Percentiles rank a stretch among this genome's conserved stretches.
Evolutionary conservation across 2,113 vertebrate species (phyloP).

Genomic region (Brachypteracias leptosomus): DNA sequence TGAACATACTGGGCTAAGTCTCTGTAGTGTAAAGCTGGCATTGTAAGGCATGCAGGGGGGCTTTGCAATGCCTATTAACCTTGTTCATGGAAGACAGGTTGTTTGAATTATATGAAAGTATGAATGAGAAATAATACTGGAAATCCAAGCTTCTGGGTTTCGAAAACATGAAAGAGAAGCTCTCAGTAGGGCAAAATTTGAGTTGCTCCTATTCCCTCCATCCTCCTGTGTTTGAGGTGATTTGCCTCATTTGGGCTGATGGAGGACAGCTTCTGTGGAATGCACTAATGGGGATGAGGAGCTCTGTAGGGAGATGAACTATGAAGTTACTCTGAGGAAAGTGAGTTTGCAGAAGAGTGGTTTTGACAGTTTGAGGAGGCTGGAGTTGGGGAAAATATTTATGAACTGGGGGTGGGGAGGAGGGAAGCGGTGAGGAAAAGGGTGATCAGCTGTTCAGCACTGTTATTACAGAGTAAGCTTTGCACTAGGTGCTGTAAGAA

Average conservation of each 20-base stretch:
- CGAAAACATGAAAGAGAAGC: not conserved
- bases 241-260: not conserved
- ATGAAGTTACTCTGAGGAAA: not conserved
- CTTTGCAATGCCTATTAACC: not conserved
- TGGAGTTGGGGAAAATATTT: not conserved
- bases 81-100: not conserved
- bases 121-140: not conserved
- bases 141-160: not conserved
- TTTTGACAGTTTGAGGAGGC: not conserved
- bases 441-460: not conserved
- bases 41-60: not conserved
- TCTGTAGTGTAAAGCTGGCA: not conserved
- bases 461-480: not conserved
- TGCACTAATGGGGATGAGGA: too few relatives aligned
- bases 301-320: not conserved
- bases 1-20: not conserved
- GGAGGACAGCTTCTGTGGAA: not conserved
- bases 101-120: not conserved
- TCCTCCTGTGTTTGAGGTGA: not conserved
- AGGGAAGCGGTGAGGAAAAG: not conserved
- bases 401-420: not conserved
- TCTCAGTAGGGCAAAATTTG: not conserved
- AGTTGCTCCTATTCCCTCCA: rapidly evolving
- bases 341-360: not conserved
- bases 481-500: not conserved